A percentile compares a stretch with the other conserved stretches of the same genome.
phyloP scores from a whole-genome alignment of 2,888 invertebrate species.

The Polyommatus icarus region DNA sequence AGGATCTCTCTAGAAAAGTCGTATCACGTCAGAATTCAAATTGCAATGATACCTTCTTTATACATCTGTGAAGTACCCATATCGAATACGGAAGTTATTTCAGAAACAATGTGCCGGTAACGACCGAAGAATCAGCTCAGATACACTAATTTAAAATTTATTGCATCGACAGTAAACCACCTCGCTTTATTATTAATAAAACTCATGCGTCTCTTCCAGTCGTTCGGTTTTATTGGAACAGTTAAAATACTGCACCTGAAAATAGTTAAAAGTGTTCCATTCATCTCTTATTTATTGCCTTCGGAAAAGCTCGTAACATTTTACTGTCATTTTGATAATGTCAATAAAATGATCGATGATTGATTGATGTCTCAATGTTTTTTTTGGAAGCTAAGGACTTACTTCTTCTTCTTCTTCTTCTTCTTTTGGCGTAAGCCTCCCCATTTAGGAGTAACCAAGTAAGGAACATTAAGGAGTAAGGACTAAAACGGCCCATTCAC shows the following conservation, averaged over 20 bases:
- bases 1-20: too few relatives aligned
- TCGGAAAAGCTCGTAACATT: constrained; percentile 13
- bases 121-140: neutral
- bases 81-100: neutral
- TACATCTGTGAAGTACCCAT: neutral
- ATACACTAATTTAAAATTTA: constrained; percentile 22
- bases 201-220: constrained; percentile 27
- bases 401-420: too few relatives aligned
- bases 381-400: too few relatives aligned
- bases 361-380: neutral
- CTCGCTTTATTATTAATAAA: constrained; percentile 28
- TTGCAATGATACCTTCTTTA: neutral
- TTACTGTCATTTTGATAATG: constrained; percentile 3
- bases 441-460: too few relatives aligned
- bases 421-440: too few relatives aligned
- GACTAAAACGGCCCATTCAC: too few relatives aligned
- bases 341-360: neutral
- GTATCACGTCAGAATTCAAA: too few relatives aligned
- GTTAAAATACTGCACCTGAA: constrained; percentile 29
- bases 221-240: constrained; percentile 14
- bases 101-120: constrained; percentile 8
- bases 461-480: too few relatives aligned
- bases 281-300: constrained; percentile 1
- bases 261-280: constrained; percentile 16
- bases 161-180: neutral